A percentile compares a stretch with the other conserved stretches of the same genome.
phyloP scores from a whole-genome alignment of 92 coral and sea anemone genomes.

The Pocillopora meandrina region DNA sequence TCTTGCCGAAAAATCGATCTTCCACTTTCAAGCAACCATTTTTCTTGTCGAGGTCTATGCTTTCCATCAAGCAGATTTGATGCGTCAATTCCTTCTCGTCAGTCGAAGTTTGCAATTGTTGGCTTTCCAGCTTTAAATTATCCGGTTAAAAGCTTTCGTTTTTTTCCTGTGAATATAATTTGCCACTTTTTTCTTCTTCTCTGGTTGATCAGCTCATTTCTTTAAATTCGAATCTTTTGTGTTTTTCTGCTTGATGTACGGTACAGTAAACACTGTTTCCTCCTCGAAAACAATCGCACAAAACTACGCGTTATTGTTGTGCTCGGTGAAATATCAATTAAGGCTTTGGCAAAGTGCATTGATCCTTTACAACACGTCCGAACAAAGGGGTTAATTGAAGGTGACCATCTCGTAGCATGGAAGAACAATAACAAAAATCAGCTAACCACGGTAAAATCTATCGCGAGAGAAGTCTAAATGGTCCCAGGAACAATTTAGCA shows the following conservation, averaged over 20 bases:
- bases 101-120: too few relatives aligned
- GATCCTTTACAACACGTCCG: not conserved
- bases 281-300: slow-evolving; percentile 14
- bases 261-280: not conserved
- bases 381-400: slow-evolving; percentile 38
- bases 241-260: not conserved
- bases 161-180: not conserved
- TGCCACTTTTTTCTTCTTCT: not conserved
- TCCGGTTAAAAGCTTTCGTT: not conserved
- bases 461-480: not conserved
- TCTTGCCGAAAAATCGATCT: slow-evolving; percentile 75
- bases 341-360: slow-evolving; percentile 18
- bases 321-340: slow-evolving; percentile 25
- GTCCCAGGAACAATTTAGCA: not conserved
- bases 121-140: not conserved
- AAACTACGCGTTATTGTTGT: not conserved
- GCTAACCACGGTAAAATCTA: too few relatives aligned
- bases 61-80: slow-evolving; percentile 23
- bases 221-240: not conserved
- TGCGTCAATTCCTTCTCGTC: not conserved
- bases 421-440: not conserved
- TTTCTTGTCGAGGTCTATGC: slow-evolving; percentile 34
- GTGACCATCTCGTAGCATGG: not conserved
- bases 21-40: slow-evolving; percentile 72
- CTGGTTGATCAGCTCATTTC: not conserved